Conservation (phyloP, 2,888 invertebrate genomes). For the Oligia fasciuncula region DNA sequence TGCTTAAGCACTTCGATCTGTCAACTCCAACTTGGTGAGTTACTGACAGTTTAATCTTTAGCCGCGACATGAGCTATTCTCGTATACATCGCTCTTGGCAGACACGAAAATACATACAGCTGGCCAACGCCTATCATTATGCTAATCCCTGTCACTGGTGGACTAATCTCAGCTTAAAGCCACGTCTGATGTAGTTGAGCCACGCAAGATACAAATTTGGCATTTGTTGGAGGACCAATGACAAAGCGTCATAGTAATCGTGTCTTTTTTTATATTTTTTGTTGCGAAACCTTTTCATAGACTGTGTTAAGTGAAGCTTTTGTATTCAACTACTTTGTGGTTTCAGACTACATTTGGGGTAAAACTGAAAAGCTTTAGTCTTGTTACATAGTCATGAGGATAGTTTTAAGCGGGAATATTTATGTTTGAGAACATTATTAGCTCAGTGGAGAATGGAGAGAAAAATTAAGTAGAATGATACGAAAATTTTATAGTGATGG, state of each 20-base stretch:
- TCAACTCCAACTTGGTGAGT: neutral
- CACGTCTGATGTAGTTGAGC: neutral
- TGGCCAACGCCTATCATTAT: neutral
- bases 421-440: slow-evolving; percentile 57
- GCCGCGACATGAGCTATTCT: neutral
- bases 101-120: neutral
- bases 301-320: slow-evolving; percentile 7
- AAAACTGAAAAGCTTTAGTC: slow-evolving; percentile 57
- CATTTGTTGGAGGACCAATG: neutral
- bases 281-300: neutral
- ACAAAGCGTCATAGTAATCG: neutral
- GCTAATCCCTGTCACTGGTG: neutral
- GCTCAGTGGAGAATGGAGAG: slow-evolving; percentile 5
- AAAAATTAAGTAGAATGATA: slow-evolving; percentile 21
- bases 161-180: neutral
- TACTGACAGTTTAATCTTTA: neutral
- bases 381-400: slow-evolving; percentile 57
- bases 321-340: slow-evolving; percentile 5
- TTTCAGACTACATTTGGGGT: slow-evolving; percentile 43
- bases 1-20: neutral
- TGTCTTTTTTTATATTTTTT: neutral
- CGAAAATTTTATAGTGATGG: neutral
- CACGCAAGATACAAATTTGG: neutral
- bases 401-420: slow-evolving; percentile 36
- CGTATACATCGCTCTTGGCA: too few species aligned